Evolutionary conservation across 64 coral and sea anemone species (phyloP).

Genomic region (Montipora capricornis): DNA sequence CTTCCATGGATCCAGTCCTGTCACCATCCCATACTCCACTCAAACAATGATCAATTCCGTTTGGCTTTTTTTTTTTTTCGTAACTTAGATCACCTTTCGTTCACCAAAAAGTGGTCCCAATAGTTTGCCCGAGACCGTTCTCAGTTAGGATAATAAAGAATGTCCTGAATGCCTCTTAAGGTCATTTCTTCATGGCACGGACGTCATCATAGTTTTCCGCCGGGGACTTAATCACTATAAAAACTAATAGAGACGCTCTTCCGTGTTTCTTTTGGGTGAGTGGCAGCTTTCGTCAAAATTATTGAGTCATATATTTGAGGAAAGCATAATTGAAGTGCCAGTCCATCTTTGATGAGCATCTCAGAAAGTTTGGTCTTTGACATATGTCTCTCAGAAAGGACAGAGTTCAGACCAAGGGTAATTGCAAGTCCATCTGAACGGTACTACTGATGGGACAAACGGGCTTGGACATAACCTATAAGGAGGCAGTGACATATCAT

Average conservation of each 20-base stretch:
- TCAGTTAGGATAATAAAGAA: constrained; percentile 46
- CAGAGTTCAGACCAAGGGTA: constrained; percentile 64
- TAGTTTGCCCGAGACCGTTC: constrained; percentile 21
- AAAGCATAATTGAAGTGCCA: background rate
- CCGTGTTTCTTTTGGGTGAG: background rate
- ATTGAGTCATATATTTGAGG: background rate
- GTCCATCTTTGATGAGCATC: background rate
- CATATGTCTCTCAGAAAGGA: constrained; percentile 25
- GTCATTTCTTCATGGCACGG: constrained; percentile 47
- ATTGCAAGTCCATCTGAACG: constrained; percentile 49
- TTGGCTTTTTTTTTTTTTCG: no score
- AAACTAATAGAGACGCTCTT: background rate
- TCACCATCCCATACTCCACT: no score
- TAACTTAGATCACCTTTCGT: constrained; percentile 39
- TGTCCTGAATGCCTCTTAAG: constrained; percentile 2
- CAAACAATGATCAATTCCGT: no score
- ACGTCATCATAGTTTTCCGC: constrained; percentile 15
- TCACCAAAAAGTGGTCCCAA: constrained; percentile 33
- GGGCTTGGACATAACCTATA: constrained; percentile 4
- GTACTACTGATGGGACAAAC: constrained; percentile 24
- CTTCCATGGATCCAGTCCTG: no score
- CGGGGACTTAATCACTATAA: background rate
- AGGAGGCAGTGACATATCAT: background rate
- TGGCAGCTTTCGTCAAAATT: constrained; percentile 63
- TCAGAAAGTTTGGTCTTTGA: constrained; percentile 39